Evolutionary conservation across 1,140 invertebrate genomes (phyloP).

Genomic region (Coboldia fuscipes): DNA sequence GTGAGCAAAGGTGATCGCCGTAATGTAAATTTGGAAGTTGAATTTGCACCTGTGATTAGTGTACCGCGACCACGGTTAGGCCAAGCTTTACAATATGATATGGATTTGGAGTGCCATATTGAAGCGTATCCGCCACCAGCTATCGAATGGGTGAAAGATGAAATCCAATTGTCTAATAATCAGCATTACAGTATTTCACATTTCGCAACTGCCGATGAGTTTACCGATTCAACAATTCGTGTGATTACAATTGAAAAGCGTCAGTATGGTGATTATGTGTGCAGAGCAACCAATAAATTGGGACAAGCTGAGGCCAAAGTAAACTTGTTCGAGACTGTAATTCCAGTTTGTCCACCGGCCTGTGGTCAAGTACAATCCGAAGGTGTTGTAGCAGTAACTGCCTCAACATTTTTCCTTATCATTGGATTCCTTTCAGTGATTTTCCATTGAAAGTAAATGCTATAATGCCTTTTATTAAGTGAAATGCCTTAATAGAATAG

Average conservation of each 20-base stretch:
- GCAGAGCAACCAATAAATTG: constrained; percentile 70
- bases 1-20: constrained; percentile 64
- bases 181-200: constrained; percentile 77
- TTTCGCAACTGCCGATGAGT: constrained; percentile 74
- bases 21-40: constrained; percentile 76
- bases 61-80: constrained; percentile 58
- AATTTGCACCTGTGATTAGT: constrained; percentile 67
- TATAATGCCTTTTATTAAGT: no score
- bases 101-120: constrained; percentile 80
- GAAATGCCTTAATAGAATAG: no score
- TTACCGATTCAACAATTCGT: constrained; percentile 69
- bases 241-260: constrained; percentile 79
- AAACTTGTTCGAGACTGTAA: constrained; percentile 71
- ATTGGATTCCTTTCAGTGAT: background rate
- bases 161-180: constrained; percentile 58
- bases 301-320: constrained; percentile 56
- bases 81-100: constrained; percentile 75
- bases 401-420: background rate
- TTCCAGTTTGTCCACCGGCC: constrained; percentile 79
- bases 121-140: constrained; percentile 80
- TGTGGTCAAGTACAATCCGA: constrained; percentile 53
- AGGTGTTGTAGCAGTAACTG: constrained; percentile 21
- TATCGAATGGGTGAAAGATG: constrained; percentile 71
- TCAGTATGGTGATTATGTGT: constrained; percentile 70
- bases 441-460: no score